These are phyloP conservation scores for Equus quagga DNA, from an alignment of 2,113 vertebrate genomes.

Conservation along the genomic window DNA sequence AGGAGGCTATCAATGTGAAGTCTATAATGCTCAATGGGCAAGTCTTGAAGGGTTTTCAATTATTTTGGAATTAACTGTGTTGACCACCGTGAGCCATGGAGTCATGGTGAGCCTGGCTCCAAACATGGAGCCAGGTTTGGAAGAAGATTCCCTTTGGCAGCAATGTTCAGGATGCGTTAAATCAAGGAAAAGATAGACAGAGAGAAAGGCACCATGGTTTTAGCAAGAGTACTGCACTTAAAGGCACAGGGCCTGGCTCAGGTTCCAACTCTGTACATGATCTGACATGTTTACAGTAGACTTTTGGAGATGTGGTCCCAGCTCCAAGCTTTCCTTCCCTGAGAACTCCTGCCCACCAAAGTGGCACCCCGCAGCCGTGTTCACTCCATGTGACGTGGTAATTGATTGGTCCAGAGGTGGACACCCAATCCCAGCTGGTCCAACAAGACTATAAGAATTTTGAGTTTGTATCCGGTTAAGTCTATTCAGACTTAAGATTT, in stretches of 20 bases:
- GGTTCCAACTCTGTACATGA: neutral
- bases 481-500: neutral
- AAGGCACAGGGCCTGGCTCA: neutral
- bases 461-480: neutral
- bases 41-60: neutral
- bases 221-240: neutral
- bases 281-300: neutral
- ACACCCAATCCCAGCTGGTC: neutral
- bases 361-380: neutral
- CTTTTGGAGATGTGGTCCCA: neutral
- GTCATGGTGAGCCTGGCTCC: neutral
- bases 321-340: neutral
- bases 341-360: neutral
- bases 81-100: neutral
- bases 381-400: neutral
- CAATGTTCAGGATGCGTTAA: neutral
- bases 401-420: neutral
- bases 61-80: neutral
- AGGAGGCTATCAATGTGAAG: neutral
- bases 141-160: neutral
- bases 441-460: neutral
- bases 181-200: neutral
- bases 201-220: neutral
- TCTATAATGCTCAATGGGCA: neutral
- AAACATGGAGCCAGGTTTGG: neutral